Base-by-base conservation (phyloP, 2,888 invertebrate species). In the Stenoptilia bipunctidactyla region DNA sequence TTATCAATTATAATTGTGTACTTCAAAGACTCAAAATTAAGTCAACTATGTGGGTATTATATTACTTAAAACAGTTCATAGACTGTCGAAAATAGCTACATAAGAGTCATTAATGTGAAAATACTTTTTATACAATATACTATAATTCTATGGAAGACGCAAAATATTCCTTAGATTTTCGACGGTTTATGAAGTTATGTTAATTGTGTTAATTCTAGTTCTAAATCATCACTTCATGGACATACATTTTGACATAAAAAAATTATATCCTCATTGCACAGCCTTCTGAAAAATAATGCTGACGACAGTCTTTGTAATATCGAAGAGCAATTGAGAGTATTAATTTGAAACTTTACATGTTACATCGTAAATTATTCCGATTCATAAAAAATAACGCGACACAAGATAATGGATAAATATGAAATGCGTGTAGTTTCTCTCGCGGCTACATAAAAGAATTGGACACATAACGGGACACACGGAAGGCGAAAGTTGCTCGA, bases 261-360 rank as follows among this genome's bases (percentile, higher is more conserved):
- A 30, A 34, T n/a, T 33, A n/a, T 9, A 70, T 77, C 74, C 72
- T 77, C 70, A 71, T 73, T 70, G 74, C 79, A 79, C 77, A 80
- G 80, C 80, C 74, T 66, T 80, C 79, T 77, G 79, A 70, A 76
- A 79, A 70, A 67, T 67, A 69, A 63, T 66, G 74, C 74, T 64
- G 66, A 62, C n/a, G 57, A 60, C 64, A 80, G 82, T 76, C 72
- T 67, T 82, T 82, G 82, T 83, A 83, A 83, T 83, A 83, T 83
- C 68, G 80, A 83, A 83, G 77, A 80, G 82, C 82, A 71, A 57
- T 58, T 3, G 20, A 20, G 20, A 20, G 8, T 20, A 20, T 20
- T 20, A 20, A 20, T 8, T 20, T 5, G 8, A 20, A 20, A 8
- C 20, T 5, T 20, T 8, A 20, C 3, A 20, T 5, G 30, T 30